Evolutionary conservation across 2,113 vertebrate species (phyloP).

Genomic region (Misgurnus anguillicaudatus): DNA sequence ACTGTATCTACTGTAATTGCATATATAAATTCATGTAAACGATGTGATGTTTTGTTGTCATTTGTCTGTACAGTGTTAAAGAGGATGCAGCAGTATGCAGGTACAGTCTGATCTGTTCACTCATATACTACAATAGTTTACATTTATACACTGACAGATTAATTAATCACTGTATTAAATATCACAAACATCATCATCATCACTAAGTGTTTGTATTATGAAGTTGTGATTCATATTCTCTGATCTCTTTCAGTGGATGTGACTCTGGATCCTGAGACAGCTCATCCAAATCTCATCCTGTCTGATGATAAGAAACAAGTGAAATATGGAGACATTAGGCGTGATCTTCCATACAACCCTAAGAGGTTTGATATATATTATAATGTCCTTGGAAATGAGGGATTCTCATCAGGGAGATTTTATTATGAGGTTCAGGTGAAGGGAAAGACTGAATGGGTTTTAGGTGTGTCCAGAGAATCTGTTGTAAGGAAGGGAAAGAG

Average conservation of each 20-base stretch:
- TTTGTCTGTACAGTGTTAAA: neutral
- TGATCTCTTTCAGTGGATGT: slow-evolving; percentile 20
- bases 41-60: neutral
- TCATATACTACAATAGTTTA: neutral
- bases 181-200: neutral
- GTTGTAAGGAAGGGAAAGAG: neutral
- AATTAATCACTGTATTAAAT: neutral
- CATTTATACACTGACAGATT: neutral
- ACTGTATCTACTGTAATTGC: too few species aligned
- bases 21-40: neutral
- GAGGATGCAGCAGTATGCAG: neutral
- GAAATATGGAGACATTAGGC: neutral
- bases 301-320: slow-evolving; percentile 20
- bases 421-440: neutral
- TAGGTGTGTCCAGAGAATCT: neutral
- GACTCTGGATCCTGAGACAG: slow-evolving; percentile 19
- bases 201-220: neutral
- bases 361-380: neutral
- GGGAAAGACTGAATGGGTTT: neutral
- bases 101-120: neutral
- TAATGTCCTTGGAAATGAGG: neutral
- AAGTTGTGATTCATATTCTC: neutral
- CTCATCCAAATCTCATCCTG: neutral
- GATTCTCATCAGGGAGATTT: neutral
- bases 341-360: neutral